Base-by-base conservation (phyloP, 2,797 vertebrate genomes). In the Oreochromis grahami region DNA sequence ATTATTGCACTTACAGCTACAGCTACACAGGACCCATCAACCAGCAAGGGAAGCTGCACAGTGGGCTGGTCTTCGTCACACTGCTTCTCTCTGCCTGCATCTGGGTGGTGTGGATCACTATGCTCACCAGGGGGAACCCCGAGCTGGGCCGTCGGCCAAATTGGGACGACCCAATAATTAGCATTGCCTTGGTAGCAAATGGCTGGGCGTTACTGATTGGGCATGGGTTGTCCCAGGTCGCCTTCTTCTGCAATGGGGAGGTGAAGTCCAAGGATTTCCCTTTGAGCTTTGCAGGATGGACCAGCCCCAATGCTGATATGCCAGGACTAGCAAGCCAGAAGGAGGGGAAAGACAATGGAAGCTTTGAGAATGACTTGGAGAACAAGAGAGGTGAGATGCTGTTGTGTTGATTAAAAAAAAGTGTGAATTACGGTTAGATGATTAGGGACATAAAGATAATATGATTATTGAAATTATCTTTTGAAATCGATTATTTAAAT, bases 31-130 rank as follows among this genome's bases (percentile, higher is more conserved):
- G 90, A 0, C 81, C 81, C 50, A 17, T 5, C 17, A 91, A 79
- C 72, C 79, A 83, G 60, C 86, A 86, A 24, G 80, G 88, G 32
- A 88, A 70, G 43, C 3, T 78, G 4, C 97, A 97, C 0, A 97
- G 97, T 4, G 79, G 43, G 0, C 93, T 97, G 89, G 94, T 98
- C 60, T 96, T 84, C 90, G 17, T 98, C 81, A 97, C 98, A 1
- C 14, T 93, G 58, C 58, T 97, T 51, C 91, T 98, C 72, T 98
- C 97, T 11, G 92, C 93, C 14, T 88, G 86, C 85, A 85, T 98
- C 90, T 99, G 98, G 98, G 94, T 97, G 82, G 94, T 92, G 2
- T 99, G 98, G 98, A 97, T 99, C 90, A 78, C 92, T 1, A 95
- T 99, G 96, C 91, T 99, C 8, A 92, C 90, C 51, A 83, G 78